Base-by-base conservation (phyloP, 2,888 invertebrate genomes). In the Leptinotarsa rubiginosa region DNA sequence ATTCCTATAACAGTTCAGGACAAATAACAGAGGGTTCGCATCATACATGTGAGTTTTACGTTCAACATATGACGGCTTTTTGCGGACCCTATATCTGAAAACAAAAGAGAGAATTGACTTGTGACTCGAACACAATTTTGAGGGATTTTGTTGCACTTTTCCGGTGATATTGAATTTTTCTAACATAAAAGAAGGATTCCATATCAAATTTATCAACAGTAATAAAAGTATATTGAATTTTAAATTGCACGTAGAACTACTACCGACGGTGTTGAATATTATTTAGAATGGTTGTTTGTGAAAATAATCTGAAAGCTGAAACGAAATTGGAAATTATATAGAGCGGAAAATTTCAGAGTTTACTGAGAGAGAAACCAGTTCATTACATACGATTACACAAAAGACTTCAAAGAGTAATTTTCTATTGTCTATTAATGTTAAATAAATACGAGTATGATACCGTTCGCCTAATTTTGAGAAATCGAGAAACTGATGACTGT, bases 171-270 rank as follows among this genome's bases (percentile, higher is more conserved):
- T 76, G 76, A 78, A 76, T 77, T 77, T 69, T 68, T 47, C 54
- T 47, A 59, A 69, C 74, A 73, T 72, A 75, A 75, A 74, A 70
- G 74, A 56, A 71, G 67, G 74, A 76, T 75, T 77, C 75, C 69
- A 72, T 71, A 74, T 77, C 72, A 75, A 76, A 78, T 76, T 76
- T 76, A 75, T 75, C 73, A 76, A 74, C 69, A 62, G 74, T 75
- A 75, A 77, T 78, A 76, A 78, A 78, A 77, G 69, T 56, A 78
- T 78, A 78, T 78, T 78, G 78, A 78, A 78, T 78, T 78, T 78
- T 75, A 78, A 78, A 78, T 78, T 78, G 78, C 66, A 74, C 64
- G 65, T 76, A 69, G 75, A 76, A 76, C 73, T 75, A 72, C 64
- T 65, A 66, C 54, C 59, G 73, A 65, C 70, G 56, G 49, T 69